Evolutionary conservation across 2,113 vertebrate species (phyloP).

Genomic region (Anarrhichthys ocellatus): DNA sequence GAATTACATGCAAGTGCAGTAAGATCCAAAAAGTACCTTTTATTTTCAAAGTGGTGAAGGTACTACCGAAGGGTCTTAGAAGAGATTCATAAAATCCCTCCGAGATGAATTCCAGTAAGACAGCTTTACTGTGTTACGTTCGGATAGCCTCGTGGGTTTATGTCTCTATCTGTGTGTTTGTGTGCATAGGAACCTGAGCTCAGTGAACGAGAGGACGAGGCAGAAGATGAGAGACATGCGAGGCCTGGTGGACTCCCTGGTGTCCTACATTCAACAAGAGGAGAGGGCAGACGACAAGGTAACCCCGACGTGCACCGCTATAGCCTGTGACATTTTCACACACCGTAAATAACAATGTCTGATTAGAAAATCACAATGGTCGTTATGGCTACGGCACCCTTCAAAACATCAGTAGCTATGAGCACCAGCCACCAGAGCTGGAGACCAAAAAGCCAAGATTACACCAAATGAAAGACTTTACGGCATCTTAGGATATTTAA

Average conservation of each 20-base stretch:
- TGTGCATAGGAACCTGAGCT: conserved; percentile 91
- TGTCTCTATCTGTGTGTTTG: conserved; percentile 8
- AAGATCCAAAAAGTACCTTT: neutral
- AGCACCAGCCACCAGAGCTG: neutral
- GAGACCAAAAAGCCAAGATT: neutral
- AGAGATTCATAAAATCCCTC: neutral
- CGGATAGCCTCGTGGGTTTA: neutral
- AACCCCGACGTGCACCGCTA: conserved; percentile 2
- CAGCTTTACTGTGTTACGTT: neutral
- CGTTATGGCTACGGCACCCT: neutral
- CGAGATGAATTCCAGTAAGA: neutral
- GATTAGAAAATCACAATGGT: neutral
- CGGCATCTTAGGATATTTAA: neutral
- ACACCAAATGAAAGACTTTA: neutral
- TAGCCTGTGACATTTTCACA: neutral
- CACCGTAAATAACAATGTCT: neutral
- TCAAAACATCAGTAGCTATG: neutral
- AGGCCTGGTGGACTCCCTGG: conserved; percentile 92
- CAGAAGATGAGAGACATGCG: conserved; percentile 93
- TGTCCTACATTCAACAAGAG: conserved; percentile 90
- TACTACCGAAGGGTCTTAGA: neutral
- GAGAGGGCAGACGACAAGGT: conserved; percentile 92
- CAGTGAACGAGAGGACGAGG: conserved; percentile 92
- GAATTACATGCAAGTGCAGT: neutral
- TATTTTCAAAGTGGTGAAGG: neutral